Evolutionary conservation across 1,140 invertebrate genomes (phyloP).

Genomic region (Euura saliciscinereae): DNA sequence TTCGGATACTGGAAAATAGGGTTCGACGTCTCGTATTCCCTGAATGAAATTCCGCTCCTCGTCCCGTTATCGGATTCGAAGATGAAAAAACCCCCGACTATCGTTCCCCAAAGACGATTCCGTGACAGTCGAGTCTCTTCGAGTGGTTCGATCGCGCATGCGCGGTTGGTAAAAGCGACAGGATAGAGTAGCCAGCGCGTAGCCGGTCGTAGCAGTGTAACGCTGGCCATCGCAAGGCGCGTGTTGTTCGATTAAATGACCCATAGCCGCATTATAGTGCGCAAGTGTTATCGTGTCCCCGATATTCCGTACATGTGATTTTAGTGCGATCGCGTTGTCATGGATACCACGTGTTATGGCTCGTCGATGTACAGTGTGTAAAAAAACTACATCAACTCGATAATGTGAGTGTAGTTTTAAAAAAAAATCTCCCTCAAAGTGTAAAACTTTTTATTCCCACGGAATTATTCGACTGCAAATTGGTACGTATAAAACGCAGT

Average conservation of each 20-base stretch:
- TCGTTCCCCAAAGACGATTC: neutral
- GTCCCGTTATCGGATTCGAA: too few relatives aligned
- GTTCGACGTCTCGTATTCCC: too few relatives aligned
- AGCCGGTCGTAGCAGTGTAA: neutral
- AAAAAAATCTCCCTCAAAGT: neutral
- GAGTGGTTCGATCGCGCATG: neutral
- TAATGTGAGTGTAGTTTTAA: neutral
- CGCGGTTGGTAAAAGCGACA: conserved; percentile 5
- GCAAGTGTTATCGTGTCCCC: neutral
- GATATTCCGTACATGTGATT: too few relatives aligned
- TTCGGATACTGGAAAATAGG: too few relatives aligned
- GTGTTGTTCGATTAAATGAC: neutral
- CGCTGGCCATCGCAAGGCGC: neutral
- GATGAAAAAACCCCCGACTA: neutral
- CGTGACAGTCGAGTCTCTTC: neutral
- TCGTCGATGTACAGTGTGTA: conserved; percentile 34
- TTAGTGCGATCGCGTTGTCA: conserved; percentile 31
- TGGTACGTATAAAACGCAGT: neutral
- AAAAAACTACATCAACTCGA: neutral
- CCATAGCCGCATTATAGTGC: neutral
- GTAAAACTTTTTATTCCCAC: neutral
- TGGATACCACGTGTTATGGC: conserved; percentile 48
- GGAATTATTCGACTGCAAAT: neutral
- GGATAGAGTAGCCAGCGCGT: neutral
- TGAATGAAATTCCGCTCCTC: too few relatives aligned